Evolutionary conservation across 2,888 invertebrate genomes (phyloP), one percentile per base, ranked within the genome.

Genomic region (Plemyria rubiginata): DNA sequence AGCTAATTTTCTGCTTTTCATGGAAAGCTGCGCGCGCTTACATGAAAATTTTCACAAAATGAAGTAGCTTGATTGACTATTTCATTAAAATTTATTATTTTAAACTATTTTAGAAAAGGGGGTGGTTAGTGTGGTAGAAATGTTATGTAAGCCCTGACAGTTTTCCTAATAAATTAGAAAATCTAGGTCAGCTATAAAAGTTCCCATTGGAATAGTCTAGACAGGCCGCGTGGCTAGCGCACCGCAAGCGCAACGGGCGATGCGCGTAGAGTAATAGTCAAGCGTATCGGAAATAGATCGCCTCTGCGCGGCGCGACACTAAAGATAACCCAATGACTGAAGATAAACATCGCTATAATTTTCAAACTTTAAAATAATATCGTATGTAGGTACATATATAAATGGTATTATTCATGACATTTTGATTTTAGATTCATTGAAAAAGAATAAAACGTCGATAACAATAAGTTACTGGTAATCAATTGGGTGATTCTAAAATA

Each of bases 221-320:
- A 43, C 57, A 80, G 84, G 82, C 83, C 81, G 83, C 65, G 56
- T 53, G 64, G 54, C 67, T 62, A 65, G 67, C 59, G 60, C 60
- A 77, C 75, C 78, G 76, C 72, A 71, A 70, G 74, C 54, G 56
- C 60, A 65, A 77, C 79, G 82, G 77, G 75, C 75, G 74, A 81
- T 81, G 77, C 77, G 80, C 79, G 79, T 77, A 77, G 80, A 76
- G 78, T 81, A n/a, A n/a, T n/a, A 85, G 84, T 84, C 82, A 81
- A 80, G 80, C 84, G 82, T 85, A 79, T 74, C 84, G 78, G 82
- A 87, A 86, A 86, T 85, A 88, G 85, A 86, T 77, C 79, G 79
- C 70, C 70, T 66, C 65, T 65, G 60, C 55, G 67, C 61, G 59
- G 67, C 59, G 55, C 52, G 36, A 45, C 16, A 16, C 45, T 45